Evolutionary conservation across 2,797 vertebrate species (phyloP).

Genomic region (Acanthurus leucopareius): DNA sequence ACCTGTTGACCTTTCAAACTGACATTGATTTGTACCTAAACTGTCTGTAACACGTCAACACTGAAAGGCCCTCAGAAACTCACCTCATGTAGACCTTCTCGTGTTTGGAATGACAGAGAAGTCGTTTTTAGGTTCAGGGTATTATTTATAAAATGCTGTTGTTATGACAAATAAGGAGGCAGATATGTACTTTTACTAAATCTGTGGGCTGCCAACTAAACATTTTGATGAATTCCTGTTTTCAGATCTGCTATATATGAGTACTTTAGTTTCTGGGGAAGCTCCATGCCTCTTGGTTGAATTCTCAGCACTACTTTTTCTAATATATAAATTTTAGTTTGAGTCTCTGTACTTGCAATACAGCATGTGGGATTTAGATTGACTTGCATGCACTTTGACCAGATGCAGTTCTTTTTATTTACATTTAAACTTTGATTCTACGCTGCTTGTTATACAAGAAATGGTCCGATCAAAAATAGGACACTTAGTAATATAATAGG

Average conservation of each 20-base stretch:
- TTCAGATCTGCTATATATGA: constrained; percentile 61
- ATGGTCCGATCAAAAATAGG: not conserved
- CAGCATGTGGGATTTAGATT: not conserved
- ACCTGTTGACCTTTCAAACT: not conserved
- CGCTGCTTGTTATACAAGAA: too few relatives aligned
- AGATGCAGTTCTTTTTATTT: not conserved
- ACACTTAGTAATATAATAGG: not conserved
- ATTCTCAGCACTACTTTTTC: constrained; percentile 26
- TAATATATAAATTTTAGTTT: constrained; percentile 10
- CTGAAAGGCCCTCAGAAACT: not conserved
- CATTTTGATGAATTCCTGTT: constrained; percentile 62
- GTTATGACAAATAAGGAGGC: constrained; percentile 36
- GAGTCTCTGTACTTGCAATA: not conserved
- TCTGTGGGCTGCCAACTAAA: constrained; percentile 15
- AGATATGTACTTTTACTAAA: constrained; percentile 46
- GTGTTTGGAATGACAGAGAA: not conserved
- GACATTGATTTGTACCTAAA: not conserved
- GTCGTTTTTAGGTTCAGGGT: not conserved
- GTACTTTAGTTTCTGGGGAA: constrained; percentile 46
- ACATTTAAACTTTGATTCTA: not conserved
- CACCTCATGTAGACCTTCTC: not conserved
- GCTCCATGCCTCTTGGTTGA: constrained; percentile 52
- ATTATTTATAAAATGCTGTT: constrained; percentile 17
- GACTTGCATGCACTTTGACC: not conserved
- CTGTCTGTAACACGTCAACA: not conserved